A percentile compares a stretch with the other conserved stretches of the same genome.
Conservation (phyloP, 2,113 vertebrate genomes). For the Cyanocitta stelleri region DNA sequence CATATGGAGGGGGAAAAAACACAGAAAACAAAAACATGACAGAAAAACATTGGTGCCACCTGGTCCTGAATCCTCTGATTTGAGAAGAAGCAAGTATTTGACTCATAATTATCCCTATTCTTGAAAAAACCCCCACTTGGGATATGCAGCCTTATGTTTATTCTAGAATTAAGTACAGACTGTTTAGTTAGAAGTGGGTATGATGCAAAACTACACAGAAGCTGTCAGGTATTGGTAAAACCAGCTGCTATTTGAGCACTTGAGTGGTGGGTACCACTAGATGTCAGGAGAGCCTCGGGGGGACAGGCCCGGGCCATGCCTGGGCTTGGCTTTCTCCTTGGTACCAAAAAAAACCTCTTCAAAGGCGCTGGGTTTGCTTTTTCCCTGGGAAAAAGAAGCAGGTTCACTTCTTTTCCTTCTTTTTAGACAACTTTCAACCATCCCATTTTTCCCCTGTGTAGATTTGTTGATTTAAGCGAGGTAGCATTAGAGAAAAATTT, state of each 20-base stretch:
- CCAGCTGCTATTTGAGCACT: too few relatives aligned
- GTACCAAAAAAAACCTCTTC: too few relatives aligned
- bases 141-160: fast-evolving
- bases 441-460: fast-evolving
- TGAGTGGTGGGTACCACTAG: conserved; percentile 38
- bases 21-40: neutral
- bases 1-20: neutral
- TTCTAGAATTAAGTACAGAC: neutral
- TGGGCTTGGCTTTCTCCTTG: neutral
- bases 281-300: conserved; percentile 58
- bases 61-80: neutral
- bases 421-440: neutral
- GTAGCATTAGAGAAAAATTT: neutral
- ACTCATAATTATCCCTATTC: neutral
- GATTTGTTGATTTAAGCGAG: neutral
- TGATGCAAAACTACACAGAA: fast-evolving
- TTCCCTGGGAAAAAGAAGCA: too few relatives aligned
- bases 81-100: neutral
- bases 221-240: neutral
- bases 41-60: neutral
- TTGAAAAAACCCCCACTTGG: neutral
- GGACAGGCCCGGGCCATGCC: fast-evolving
- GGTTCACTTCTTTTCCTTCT: too few relatives aligned
- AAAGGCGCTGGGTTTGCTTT: fast-evolving
- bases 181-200: too few relatives aligned